Evolutionary conservation across 2,113 vertebrate genomes (phyloP).

Genomic region (Ictalurus furcatus): DNA sequence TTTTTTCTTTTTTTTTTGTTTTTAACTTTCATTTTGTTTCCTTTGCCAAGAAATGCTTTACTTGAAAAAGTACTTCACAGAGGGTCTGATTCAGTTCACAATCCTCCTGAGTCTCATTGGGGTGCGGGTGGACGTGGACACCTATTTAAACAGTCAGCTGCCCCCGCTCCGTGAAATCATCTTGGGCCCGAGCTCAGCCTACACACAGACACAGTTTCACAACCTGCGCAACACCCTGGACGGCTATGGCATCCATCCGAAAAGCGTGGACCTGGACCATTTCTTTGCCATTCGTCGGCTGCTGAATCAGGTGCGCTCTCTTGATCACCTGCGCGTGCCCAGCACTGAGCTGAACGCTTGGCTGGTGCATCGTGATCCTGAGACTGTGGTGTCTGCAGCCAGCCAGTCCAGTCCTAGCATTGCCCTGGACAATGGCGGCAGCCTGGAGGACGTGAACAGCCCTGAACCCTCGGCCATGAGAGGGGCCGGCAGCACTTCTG

Average conservation of each 20-base stretch:
- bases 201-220: conserved; percentile 99
- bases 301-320: conserved; percentile 90
- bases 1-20: conserved; percentile 67
- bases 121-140: conserved; percentile 96
- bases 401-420: conserved; percentile 81
- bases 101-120: conserved; percentile 97
- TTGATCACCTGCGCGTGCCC: conserved; percentile 91
- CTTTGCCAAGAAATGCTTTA: conserved; percentile 97
- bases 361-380: conserved; percentile 93
- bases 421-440: conserved; percentile 81
- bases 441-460: conserved; percentile 83
- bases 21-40: conserved; percentile 76
- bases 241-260: conserved; percentile 96
- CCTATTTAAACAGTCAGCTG: conserved; percentile 91
- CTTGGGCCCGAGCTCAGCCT: conserved; percentile 97
- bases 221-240: conserved; percentile 94
- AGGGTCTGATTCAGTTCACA: conserved; percentile 99
- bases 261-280: conserved; percentile 94
- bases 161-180: conserved; percentile 97
- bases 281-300: conserved; percentile 89
- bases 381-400: conserved; percentile 82
- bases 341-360: conserved; percentile 90
- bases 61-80: conserved; percentile 99
- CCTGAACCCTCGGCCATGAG: conserved; percentile 83
- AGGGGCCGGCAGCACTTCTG: conserved; percentile 79